A percentile compares a stretch with the other conserved stretches of the same genome.
These are phyloP conservation scores for Melanotaenia duboulayi DNA, from an alignment of 2,113 vertebrate species.

Conservation along the genomic window DNA sequence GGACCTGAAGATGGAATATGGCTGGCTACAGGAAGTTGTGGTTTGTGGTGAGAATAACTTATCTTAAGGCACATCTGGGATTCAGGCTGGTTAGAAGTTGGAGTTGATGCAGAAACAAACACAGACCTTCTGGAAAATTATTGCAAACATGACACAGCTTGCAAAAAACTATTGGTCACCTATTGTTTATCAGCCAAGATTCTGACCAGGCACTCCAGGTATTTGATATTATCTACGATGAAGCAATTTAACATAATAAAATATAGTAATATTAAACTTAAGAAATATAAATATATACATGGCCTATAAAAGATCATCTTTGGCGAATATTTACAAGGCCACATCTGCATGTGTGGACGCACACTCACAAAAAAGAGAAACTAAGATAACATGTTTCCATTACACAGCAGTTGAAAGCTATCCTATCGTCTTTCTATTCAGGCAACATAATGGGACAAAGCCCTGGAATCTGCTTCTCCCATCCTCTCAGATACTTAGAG, in stretches of 20 bases:
- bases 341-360: constrained; percentile 17
- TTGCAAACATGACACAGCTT: constrained; percentile 30
- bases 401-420: constrained; percentile 57
- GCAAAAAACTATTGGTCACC: constrained; percentile 34
- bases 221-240: constrained; percentile 8
- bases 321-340: constrained; percentile 11
- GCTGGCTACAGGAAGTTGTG: constrained; percentile 38
- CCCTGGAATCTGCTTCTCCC: constrained; percentile 55
- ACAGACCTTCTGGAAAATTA: constrained; percentile 49
- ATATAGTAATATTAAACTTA: neutral
- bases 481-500: constrained; percentile 43
- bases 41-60: constrained; percentile 51
- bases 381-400: constrained; percentile 45
- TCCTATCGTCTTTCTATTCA: constrained; percentile 66
- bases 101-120: constrained; percentile 32
- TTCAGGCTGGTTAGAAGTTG: constrained; percentile 33
- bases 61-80: constrained; percentile 52
- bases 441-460: constrained; percentile 62
- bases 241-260: too few species aligned
- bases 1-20: constrained; percentile 39
- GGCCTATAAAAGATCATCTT: constrained; percentile 3
- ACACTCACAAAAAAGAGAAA: constrained; percentile 9
- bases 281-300: neutral
- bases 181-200: constrained; percentile 5
- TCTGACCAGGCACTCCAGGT: neutral